Conservation (phyloP, 2,797 vertebrate genomes). For the Acipenser ruthenus region DNA sequence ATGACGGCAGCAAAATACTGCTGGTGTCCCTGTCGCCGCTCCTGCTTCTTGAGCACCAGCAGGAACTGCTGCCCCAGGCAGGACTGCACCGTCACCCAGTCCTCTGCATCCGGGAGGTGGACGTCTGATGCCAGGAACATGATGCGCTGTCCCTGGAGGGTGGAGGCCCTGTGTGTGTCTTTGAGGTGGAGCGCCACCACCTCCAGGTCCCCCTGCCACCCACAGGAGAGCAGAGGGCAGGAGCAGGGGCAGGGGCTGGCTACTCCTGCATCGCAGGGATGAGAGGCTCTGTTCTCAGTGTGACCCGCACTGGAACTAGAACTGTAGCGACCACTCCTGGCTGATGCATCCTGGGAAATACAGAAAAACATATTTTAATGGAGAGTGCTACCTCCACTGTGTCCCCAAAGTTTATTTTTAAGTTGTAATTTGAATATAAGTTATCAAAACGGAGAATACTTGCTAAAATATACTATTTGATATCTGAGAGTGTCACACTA, state of each 20-base stretch:
- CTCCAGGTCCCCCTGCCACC: constrained; percentile 59
- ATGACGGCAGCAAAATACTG: constrained; percentile 65
- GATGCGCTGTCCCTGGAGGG: constrained; percentile 61
- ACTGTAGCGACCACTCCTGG: constrained; percentile 22
- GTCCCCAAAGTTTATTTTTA: too few species aligned
- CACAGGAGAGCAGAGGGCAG: constrained; percentile 56
- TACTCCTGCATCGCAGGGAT: not conserved
- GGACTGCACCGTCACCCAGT: constrained; percentile 63
- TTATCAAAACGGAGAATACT: too few species aligned
- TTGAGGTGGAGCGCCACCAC: constrained; percentile 57
- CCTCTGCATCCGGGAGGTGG: constrained; percentile 54
- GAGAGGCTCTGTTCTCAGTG: constrained; percentile 8
- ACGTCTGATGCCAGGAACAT: constrained; percentile 65
- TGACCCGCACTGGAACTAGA: constrained; percentile 22
- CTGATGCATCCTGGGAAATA: constrained; percentile 44
- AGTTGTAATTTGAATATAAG: too few species aligned
- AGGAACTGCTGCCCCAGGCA: constrained; percentile 66
- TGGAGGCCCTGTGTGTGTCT: constrained; percentile 52
- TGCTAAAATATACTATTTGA: too few species aligned
- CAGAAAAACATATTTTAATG: constrained; percentile 17
- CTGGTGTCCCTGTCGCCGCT: constrained; percentile 52
- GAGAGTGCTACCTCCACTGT: too few species aligned
- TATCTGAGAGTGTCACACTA: too few species aligned
- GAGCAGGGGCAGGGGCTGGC: constrained; percentile 34
- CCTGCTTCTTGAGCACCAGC: constrained; percentile 62